Evolutionary conservation across 2,888 invertebrate species (phyloP).

Genomic region (Syrphus vitripennis): DNA sequence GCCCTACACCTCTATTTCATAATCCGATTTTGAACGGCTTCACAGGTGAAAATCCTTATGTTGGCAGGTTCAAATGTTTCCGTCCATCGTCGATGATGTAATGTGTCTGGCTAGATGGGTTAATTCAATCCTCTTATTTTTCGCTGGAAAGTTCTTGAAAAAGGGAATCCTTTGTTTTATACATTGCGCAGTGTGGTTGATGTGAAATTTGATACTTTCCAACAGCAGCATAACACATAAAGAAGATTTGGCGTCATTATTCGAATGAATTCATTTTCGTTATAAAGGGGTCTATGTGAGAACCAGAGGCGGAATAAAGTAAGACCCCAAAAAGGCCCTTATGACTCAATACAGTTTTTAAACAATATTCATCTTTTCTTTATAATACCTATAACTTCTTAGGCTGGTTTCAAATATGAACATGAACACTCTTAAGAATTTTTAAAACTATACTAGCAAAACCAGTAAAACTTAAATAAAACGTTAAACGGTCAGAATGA

Average conservation of each 20-base stretch:
- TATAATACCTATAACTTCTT: too few species aligned
- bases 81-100: background rate
- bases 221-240: slow-evolving; percentile 35
- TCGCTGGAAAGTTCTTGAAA: slow-evolving; percentile 52
- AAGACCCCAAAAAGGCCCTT: background rate
- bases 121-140: slow-evolving; percentile 36
- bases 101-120: slow-evolving; percentile 27
- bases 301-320: background rate
- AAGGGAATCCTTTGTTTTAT: slow-evolving; percentile 66
- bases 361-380: too few species aligned
- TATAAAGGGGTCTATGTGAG: slow-evolving; percentile 1
- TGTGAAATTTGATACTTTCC: slow-evolving; percentile 55
- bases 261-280: slow-evolving; percentile 56
- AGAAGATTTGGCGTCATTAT: slow-evolving; percentile 53
- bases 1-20: slow-evolving; percentile 21
- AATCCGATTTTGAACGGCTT: slow-evolving; percentile 69
- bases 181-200: slow-evolving; percentile 27
- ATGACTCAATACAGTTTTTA: too few species aligned
- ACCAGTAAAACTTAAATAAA: too few species aligned
- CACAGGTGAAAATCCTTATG: slow-evolving; percentile 59
- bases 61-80: slow-evolving; percentile 6
- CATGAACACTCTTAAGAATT: too few species aligned
- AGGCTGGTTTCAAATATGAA: too few species aligned
- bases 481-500: too few species aligned
- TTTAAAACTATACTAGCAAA: too few species aligned